Percentiles rank a stretch among this genome's conserved stretches.
phyloP scores from a whole-genome alignment of 2,797 vertebrate species.

The Oophaga sylvatica region DNA sequence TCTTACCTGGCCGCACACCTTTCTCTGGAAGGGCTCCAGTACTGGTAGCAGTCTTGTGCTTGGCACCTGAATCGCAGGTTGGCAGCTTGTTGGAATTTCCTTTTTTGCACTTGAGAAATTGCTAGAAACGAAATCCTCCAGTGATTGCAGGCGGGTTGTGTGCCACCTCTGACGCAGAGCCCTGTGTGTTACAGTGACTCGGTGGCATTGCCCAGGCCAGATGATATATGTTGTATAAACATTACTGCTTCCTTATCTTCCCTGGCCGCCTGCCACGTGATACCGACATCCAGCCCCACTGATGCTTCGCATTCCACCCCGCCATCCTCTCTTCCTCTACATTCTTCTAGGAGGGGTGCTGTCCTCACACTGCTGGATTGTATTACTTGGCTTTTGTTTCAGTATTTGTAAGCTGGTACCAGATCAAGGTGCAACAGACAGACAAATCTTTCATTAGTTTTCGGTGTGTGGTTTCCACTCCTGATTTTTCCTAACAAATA shows the following conservation, averaged over 20 bases:
- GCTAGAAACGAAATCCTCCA: background rate
- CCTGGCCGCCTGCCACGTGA: background rate
- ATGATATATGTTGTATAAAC: background rate
- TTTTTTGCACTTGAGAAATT: background rate
- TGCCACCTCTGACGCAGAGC: background rate
- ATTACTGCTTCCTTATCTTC: constrained; percentile 4
- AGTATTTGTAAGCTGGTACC: no score
- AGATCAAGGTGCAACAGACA: no score
- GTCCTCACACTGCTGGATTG: no score
- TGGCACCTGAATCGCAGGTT: background rate
- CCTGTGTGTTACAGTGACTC: background rate
- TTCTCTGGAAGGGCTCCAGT: no score
- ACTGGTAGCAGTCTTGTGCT: no score
- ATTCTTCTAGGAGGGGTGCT: constrained; percentile 9
- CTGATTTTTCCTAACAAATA: no score
- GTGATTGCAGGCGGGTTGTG: background rate
- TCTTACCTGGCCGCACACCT: no score
- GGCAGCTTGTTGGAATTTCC: background rate
- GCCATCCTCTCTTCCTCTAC: background rate
- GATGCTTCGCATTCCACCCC: constrained; percentile 7
- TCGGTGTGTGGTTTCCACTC: no score
- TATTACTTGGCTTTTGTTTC: no score
- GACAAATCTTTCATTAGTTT: no score
- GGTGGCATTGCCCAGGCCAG: background rate
- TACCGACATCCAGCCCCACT: background rate